Conservation (phyloP, 2,113 vertebrate species). For the Lophochroa leadbeateri region DNA sequence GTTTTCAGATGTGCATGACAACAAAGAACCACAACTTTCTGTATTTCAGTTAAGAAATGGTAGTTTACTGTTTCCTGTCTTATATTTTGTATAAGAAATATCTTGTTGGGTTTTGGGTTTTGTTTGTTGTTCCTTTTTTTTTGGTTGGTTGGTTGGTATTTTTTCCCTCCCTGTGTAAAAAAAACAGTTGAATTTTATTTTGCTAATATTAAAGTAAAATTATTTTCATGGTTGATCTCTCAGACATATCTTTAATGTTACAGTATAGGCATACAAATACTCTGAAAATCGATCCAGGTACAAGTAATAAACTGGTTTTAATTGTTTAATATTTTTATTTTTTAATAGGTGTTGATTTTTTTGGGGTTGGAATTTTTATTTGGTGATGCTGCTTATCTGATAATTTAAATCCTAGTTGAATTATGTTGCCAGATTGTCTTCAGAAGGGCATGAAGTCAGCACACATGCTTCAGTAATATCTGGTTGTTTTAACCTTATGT, state of each 20-base stretch:
- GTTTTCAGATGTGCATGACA: not conserved
- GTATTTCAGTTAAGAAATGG: slow-evolving; percentile 1
- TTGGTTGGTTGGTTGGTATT: no score
- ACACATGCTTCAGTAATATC: slow-evolving; percentile 85
- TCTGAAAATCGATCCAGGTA: slow-evolving; percentile 31
- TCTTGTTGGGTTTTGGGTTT: not conserved
- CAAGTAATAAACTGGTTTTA: not conserved
- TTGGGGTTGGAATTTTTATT: not conserved
- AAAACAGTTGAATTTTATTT: not conserved
- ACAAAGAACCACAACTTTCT: not conserved
- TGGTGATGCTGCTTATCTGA: slow-evolving; percentile 61
- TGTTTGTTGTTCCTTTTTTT: not conserved
- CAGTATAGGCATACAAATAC: not conserved
- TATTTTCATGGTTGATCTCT: not conserved
- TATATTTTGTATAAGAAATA: not conserved
- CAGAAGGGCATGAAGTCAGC: slow-evolving; percentile 84
- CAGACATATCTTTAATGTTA: not conserved
- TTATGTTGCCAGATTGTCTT: slow-evolving; percentile 83
- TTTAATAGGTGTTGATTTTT: slow-evolving; percentile 4
- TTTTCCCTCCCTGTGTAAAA: not conserved
- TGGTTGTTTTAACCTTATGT: slow-evolving; percentile 85
- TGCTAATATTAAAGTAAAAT: not conserved
- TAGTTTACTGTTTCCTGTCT: not conserved
- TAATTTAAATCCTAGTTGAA: slow-evolving; percentile 79
- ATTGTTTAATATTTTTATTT: slow-evolving; percentile 20